Base-by-base conservation (phyloP, 2,888 invertebrate genomes). In the Sicus ferrugineus region DNA sequence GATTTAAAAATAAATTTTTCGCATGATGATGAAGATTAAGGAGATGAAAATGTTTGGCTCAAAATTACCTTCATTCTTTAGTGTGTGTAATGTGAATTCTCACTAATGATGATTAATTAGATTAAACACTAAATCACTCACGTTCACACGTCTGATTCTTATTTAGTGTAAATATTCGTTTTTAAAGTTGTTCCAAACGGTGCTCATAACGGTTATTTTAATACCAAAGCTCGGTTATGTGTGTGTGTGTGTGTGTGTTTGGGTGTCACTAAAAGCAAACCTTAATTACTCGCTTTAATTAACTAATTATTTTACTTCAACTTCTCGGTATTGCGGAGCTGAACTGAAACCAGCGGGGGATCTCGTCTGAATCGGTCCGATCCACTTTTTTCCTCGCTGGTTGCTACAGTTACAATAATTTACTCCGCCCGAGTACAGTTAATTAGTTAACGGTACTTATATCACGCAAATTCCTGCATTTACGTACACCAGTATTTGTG, bases 181-280 rank as follows among this genome's bases (percentile, higher is more conserved):
- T n/a, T n/a, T n/a, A n/a, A n/a, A 11, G 9, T 6, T 52, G 52
- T 23, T 11, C 14, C 21, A 38, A 59, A 59, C 34, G 59, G 59
- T 59, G 23, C 59, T 59, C 31, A 21, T 59, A 59, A 59, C 59
- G 59, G 38, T 59, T 14, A 38, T 59, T 59, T 26, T 19, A 59
- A 21, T 34, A 19, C 4, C 14, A 34, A 3, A 30, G 34, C 11
- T 59, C 19, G 19, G 21, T 21, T 31, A 34, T 31, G 38, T 38
- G 14, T 54, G n/a, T n/a, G n/a, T n/a, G n/a, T n/a, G 23, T 38
- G 34, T 59, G 21, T 34, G 9, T 31, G 38, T 23, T 34, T 31
- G n/a, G 14, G 34, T 26, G 21, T 28, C 2, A 54, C 52, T 54
- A 54, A 26, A 11, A 28, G 9, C 26, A 54, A 2, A 9, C 16